Conservation (phyloP, 1,140 invertebrate genomes). For the Drosophila ficusphila region DNA sequence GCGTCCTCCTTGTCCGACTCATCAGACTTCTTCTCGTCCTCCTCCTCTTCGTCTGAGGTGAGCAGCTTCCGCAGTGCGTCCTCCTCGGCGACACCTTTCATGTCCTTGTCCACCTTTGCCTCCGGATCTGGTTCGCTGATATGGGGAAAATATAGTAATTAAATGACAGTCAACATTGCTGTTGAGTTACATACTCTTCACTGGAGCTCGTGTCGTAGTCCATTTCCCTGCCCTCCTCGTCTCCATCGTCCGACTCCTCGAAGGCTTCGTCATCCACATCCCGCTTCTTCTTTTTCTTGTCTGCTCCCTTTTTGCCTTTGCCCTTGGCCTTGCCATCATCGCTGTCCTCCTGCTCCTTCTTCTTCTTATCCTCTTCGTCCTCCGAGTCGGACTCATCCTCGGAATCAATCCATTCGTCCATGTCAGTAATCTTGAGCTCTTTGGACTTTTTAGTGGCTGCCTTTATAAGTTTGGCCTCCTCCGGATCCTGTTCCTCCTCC, state of each 20-base stretch:
- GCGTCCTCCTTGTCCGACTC: conserved; percentile 86
- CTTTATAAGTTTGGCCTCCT: conserved; percentile 82
- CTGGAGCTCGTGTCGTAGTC: conserved; percentile 95
- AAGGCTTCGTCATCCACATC: conserved; percentile 94
- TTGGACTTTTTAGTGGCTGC: conserved; percentile 85
- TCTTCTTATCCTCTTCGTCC: conserved; percentile 87
- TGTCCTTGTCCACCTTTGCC: conserved; percentile 89
- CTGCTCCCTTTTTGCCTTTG: conserved; percentile 86
- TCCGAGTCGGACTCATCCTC: conserved; percentile 89
- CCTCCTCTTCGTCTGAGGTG: conserved; percentile 95
- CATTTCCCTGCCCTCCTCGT: conserved; percentile 95
- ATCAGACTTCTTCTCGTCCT: conserved; percentile 89
- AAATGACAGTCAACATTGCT: no score
- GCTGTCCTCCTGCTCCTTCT: conserved; percentile 89
- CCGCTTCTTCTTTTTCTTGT: conserved; percentile 91
- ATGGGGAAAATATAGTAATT: neutral
- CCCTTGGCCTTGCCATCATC: conserved; percentile 85
- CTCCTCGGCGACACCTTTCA: conserved; percentile 95
- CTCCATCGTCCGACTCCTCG: conserved; percentile 98
- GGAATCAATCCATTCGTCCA: conserved; percentile 96
- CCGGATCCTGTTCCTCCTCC: conserved; percentile 90
- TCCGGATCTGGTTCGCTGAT: conserved; percentile 90
- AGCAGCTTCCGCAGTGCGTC: conserved; percentile 93
- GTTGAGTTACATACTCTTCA: conserved; percentile 85
- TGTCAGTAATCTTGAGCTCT: conserved; percentile 95